Evolutionary conservation across 2,797 vertebrate genomes (phyloP).

Genomic region (Syndactyla subalaris): DNA sequence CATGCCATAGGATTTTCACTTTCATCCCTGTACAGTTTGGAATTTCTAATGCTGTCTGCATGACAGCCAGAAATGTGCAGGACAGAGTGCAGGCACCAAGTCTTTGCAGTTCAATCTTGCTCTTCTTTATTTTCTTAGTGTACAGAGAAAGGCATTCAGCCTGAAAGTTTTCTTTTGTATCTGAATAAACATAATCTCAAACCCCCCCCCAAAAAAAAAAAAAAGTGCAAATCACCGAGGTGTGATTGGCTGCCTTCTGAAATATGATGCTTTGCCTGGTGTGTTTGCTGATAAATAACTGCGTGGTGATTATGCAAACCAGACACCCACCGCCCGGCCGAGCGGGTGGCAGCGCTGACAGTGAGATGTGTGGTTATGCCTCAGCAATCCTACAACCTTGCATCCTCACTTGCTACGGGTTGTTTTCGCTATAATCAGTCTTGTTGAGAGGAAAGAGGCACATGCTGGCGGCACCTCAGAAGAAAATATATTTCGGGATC

Average conservation of each 20-base stretch:
- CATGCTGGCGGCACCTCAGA: conserved; percentile 5
- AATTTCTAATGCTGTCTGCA: not conserved
- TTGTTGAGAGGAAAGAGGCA: conserved; percentile 16
- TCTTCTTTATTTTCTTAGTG: not conserved
- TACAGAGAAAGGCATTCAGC: not conserved
- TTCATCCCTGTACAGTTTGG: not conserved
- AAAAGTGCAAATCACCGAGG: not conserved
- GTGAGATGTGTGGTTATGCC: conserved; percentile 24
- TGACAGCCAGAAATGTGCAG: not conserved
- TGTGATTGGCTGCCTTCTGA: not conserved
- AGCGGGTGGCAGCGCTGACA: conserved; percentile 9
- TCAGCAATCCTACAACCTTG: not conserved
- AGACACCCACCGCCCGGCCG: not conserved
- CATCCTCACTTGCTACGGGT: not conserved
- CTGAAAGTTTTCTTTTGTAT: not conserved
- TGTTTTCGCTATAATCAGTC: conserved; percentile 26
- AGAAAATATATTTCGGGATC: conserved; percentile 17
- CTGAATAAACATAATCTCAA: not conserved
- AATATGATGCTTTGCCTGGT: not conserved
- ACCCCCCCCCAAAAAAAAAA: not conserved
- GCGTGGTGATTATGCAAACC: not conserved
- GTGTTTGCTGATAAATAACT: conserved; percentile 9
- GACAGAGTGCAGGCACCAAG: accelerated
- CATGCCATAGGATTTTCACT: not conserved
- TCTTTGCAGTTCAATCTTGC: accelerated